phyloP scores from a whole-genome alignment of 2,113 vertebrate genomes.

The Naja naja region DNA sequence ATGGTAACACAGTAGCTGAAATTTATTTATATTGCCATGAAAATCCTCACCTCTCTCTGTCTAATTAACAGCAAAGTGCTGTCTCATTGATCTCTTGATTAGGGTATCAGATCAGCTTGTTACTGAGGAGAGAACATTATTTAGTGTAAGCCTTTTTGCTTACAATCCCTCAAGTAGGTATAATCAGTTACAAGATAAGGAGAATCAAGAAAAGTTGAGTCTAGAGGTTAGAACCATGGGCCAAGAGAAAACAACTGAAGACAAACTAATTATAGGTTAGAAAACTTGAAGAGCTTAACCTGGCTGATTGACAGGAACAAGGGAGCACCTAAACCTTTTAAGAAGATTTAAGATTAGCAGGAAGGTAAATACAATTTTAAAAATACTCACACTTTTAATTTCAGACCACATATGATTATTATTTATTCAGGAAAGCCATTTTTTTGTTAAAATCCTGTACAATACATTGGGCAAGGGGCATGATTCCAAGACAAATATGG shows the following conservation, averaged over 20 bases:
- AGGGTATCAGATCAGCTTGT: slow-evolving; percentile 31
- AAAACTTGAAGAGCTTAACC: neutral
- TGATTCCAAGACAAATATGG: neutral
- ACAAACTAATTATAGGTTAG: neutral
- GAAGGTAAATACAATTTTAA: neutral
- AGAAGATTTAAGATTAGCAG: neutral
- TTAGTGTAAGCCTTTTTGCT: slow-evolving; percentile 24
- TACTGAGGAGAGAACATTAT: slow-evolving; percentile 11
- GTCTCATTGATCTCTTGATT: slow-evolving; percentile 45
- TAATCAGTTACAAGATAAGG: slow-evolving; percentile 24
- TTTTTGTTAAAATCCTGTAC: neutral
- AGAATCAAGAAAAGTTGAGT: slow-evolving; percentile 36
- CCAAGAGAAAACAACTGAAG: neutral
- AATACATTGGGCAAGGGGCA: neutral
- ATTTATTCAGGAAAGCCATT: neutral
- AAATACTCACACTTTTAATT: neutral
- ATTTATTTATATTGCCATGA: slow-evolving; percentile 27
- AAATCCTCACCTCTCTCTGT: slow-evolving; percentile 20
- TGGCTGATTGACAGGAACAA: neutral
- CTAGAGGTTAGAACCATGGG: slow-evolving; percentile 4
- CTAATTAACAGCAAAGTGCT: slow-evolving; percentile 36
- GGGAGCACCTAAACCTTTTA: neutral
- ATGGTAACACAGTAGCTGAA: neutral
- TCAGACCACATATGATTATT: neutral
- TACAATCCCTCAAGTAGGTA: slow-evolving; percentile 24